Evolutionary conservation across 1,140 invertebrate species (phyloP).

Genomic region (Leptinotarsa lineolata): DNA sequence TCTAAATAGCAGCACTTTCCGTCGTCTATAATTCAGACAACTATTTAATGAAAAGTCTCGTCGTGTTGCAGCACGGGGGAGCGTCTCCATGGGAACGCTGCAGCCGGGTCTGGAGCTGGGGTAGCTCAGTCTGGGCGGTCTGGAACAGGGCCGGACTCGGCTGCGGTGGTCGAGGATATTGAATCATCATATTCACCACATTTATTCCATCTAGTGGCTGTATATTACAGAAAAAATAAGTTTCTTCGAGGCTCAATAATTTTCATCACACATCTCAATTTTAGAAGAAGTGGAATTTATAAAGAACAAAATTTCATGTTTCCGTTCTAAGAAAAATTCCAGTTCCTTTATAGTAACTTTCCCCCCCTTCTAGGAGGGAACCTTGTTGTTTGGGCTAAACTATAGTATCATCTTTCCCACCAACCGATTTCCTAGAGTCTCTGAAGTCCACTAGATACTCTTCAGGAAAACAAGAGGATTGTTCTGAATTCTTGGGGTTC

Average conservation of each 20-base stretch:
- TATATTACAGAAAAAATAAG: background rate
- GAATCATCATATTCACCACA: background rate
- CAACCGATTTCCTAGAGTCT: too few species aligned
- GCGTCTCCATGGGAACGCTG: conserved; percentile 32
- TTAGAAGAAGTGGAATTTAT: background rate
- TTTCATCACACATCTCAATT: background rate
- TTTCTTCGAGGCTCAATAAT: background rate
- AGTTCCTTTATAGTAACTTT: background rate
- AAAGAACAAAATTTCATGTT: background rate
- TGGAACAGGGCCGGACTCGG: background rate
- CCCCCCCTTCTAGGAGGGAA: too few species aligned
- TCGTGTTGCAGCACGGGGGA: conserved; percentile 13
- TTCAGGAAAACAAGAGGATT: too few species aligned
- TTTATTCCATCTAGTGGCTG: too few species aligned
- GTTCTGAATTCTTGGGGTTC: too few species aligned
- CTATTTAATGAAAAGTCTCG: conserved; percentile 29
- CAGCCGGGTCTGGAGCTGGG: conserved; percentile 27
- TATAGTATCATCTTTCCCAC: too few species aligned
- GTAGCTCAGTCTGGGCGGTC: conserved; percentile 9
- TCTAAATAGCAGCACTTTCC: conserved; percentile 3
- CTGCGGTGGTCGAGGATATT: background rate
- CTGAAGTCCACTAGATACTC: too few species aligned
- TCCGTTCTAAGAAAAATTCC: background rate
- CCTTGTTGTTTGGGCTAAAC: too few species aligned
- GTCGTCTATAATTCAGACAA: conserved; percentile 23